Evolutionary conservation across 1,140 invertebrate species (phyloP), one percentile per base, ranked within the genome.

Genomic region (Anoplophora glabripennis): DNA sequence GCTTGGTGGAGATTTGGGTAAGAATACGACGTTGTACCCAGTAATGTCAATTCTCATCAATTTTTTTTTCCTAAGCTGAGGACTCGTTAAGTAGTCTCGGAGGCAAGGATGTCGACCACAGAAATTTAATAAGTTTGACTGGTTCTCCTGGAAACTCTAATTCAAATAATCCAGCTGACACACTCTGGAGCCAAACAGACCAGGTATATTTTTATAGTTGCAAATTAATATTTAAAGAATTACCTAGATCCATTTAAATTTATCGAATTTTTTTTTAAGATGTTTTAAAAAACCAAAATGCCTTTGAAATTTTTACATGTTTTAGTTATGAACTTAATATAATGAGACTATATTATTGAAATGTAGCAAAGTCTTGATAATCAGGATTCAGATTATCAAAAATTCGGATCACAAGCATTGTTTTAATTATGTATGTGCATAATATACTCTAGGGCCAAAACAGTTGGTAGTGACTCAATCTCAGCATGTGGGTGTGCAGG

Each of bases 81-180:
- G 64, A 66, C 48, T 63, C 63, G 4, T 8, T 61, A 4, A 38
- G 57, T 38, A 60, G 59, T 54, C 57, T 66, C n/a, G 58, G 65
- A 38, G 56, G 58, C 21, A 72, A 74, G 67, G 89, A 91, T 73
- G 86, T 92, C 14, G 89, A 91, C 76, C 89, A 92, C 69, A 80
- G 89, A 61, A 92, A 92, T 77, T 72, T 92, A n/a, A 92, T 92
- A 65, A 87, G 88, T 63, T 72, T 92, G 4, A 92, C 89, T 9
- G 87, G 88, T 33, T 88, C 86, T 65, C 85, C 85, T 4, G 78
- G 79, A 4, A 79, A 81, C 65, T 67, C 59, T 36, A 64, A 60
- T 59, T 56, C 59, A 33, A 55, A 60, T 55, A 55, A 63, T 46
- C 34, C 47, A 12, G 49, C 52, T 34, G 61, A 67, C 21, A 28